Evolutionary conservation across 1,140 invertebrate species (phyloP).

Genomic region (Drosophila ercepeae): DNA sequence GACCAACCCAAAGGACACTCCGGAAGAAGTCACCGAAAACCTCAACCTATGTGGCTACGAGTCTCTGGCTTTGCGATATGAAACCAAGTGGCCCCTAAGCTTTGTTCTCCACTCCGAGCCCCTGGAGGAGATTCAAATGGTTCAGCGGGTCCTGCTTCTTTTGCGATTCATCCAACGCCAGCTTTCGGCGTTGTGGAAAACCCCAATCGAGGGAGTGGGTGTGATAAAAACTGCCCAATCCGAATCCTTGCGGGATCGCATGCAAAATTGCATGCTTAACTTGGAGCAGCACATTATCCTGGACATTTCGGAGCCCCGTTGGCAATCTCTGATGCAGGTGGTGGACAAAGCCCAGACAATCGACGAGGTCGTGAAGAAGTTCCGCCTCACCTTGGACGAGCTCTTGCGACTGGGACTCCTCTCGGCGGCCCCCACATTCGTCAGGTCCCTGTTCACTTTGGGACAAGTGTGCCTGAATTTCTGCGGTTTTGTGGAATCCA

Average conservation of each 20-base stretch:
- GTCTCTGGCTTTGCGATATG: conserved; percentile 39
- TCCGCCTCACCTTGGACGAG: conserved; percentile 32
- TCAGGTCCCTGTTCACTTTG: conserved; percentile 49
- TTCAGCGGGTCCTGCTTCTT: conserved; percentile 56
- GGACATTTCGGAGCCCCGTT: conserved; percentile 44
- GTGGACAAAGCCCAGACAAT: conserved; percentile 27
- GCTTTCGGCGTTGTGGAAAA: conserved; percentile 15
- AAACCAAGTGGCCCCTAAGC: conserved; percentile 57
- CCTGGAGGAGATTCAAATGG: conserved; percentile 51
- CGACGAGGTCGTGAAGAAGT: conserved; percentile 35
- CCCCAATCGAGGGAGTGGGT: neutral
- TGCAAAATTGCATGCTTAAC: conserved; percentile 32
- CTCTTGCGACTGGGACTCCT: conserved; percentile 32
- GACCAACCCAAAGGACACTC: neutral
- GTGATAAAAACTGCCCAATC: neutral
- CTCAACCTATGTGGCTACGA: conserved; percentile 45
- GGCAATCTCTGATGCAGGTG: conserved; percentile 17
- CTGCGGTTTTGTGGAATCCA: conserved; percentile 26
- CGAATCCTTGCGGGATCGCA: conserved; percentile 18
- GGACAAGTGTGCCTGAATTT: conserved; percentile 63
- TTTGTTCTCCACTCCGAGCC: conserved; percentile 39
- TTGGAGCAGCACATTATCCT: conserved; percentile 54
- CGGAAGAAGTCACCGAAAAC: neutral
- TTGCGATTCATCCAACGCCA: conserved; percentile 47
- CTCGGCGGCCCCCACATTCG: conserved; percentile 29